Percentiles rank a stretch among this genome's conserved stretches.
These are phyloP conservation scores for Contarinia nasturtii DNA, from an alignment of 1,140 invertebrate genomes.

Conservation along the genomic window DNA sequence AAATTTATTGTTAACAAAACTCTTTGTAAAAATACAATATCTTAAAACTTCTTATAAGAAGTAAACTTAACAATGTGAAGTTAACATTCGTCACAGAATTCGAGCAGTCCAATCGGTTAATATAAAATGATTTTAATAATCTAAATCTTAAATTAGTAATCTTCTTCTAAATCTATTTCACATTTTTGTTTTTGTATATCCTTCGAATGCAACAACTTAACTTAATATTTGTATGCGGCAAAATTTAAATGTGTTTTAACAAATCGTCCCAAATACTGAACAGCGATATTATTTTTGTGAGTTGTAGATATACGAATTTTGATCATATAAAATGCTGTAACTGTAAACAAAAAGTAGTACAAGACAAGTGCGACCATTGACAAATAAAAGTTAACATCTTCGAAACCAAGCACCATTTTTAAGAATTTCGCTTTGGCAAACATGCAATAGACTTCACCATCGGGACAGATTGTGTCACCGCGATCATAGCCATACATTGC, in stretches of 20 bases:
- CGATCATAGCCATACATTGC: slow-evolving; percentile 60
- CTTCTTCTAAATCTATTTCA: too few species aligned
- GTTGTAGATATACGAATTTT: slow-evolving; percentile 13
- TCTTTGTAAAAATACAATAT: too few species aligned
- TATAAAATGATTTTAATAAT: too few species aligned
- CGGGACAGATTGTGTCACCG: slow-evolving; percentile 41
- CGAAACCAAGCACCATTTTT: slow-evolving; percentile 17
- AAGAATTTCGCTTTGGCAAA: slow-evolving; percentile 36
- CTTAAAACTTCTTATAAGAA: too few species aligned
- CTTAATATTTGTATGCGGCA: slow-evolving; percentile 19
- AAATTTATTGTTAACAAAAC: too few species aligned
- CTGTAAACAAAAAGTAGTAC: slow-evolving; percentile 18
- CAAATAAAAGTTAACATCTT: slow-evolving; percentile 14
- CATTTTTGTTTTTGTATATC: too few species aligned
- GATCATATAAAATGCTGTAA: slow-evolving; percentile 16
- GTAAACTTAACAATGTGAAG: too few species aligned
- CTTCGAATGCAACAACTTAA: too few species aligned
- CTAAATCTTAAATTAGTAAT: too few species aligned
- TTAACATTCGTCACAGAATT: too few species aligned
- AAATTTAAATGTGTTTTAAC: slow-evolving; percentile 20
- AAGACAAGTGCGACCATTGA: slow-evolving; percentile 14
- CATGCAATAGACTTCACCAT: slow-evolving; percentile 43
- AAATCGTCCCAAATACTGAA: slow-evolving; percentile 11
- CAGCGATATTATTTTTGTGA: slow-evolving; percentile 7
- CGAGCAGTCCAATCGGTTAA: too few species aligned